A percentile compares a stretch with the other conserved stretches of the same genome.
These are phyloP conservation scores for Chloromyia formosa DNA, from an alignment of 2,888 invertebrate genomes.

Conservation along the genomic window DNA sequence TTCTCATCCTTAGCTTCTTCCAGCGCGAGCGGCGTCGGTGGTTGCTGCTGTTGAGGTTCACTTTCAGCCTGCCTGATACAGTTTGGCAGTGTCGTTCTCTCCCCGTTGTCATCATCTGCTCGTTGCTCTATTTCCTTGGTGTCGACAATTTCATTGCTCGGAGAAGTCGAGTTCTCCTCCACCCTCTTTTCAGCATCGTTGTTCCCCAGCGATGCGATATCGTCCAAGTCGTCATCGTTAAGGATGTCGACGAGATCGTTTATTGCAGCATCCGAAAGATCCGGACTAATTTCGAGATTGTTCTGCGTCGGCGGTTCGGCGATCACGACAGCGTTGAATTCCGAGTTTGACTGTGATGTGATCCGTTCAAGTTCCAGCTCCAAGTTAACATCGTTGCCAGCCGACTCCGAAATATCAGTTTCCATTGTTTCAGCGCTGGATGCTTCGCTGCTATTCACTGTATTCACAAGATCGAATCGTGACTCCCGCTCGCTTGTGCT, in stretches of 20 bases:
- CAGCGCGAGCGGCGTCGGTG: not conserved
- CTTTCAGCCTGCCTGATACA: too few relatives aligned
- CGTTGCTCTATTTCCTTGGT: not conserved
- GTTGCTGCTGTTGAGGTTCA: not conserved
- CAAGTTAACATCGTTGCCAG: not conserved
- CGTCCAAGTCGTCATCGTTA: constrained; percentile 31
- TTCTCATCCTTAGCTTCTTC: not conserved
- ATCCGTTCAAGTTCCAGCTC: constrained; percentile 40
- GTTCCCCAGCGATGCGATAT: not conserved
- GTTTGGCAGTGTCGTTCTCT: too few relatives aligned
- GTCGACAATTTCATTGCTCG: too few relatives aligned
- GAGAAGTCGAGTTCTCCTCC: not conserved
- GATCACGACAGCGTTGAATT: not conserved
- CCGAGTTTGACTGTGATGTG: constrained; percentile 25
- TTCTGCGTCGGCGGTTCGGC: not conserved
- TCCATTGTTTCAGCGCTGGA: not conserved
- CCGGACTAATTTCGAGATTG: constrained; percentile 22
- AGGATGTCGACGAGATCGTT: constrained; percentile 39
- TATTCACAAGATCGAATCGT: not conserved
- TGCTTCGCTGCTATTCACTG: not conserved
- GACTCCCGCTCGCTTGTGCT: not conserved
- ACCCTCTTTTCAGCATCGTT: constrained; percentile 9
- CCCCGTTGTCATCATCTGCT: not conserved
- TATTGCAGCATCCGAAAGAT: constrained; percentile 31
- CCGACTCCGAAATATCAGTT: not conserved